Percentiles rank a stretch among this genome's conserved stretches.
These are phyloP conservation scores for Molossus alvarezi DNA, from an alignment of 2,797 vertebrate species.

Conservation along the genomic window DNA sequence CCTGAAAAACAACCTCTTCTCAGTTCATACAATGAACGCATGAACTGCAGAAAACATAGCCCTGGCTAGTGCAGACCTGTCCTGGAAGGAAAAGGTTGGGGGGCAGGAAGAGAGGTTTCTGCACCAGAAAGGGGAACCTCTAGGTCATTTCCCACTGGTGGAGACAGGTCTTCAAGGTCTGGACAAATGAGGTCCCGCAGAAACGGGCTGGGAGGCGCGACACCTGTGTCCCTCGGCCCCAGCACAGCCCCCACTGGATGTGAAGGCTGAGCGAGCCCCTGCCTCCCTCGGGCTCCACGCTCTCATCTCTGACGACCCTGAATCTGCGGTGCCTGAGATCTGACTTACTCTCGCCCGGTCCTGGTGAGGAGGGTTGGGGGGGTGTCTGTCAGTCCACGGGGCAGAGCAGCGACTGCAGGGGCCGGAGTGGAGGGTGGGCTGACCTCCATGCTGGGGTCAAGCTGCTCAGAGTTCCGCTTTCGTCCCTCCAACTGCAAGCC, in stretches of 20 bases:
- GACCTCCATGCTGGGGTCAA: neutral
- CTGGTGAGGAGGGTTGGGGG: constrained; percentile 81
- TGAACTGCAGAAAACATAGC: neutral
- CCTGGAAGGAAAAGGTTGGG: neutral
- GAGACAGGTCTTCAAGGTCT: neutral
- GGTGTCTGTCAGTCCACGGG: neutral
- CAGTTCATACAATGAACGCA: neutral
- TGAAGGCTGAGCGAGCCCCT: neutral
- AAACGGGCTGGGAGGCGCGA: neutral
- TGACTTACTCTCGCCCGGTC: constrained; percentile 88
- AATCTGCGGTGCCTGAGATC: neutral
- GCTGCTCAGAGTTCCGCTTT: neutral
- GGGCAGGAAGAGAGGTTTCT: neutral
- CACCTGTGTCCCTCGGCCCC: neutral
- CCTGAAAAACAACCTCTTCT: neutral
- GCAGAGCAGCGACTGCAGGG: constrained; percentile 80
- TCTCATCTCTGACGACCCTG: rapidly evolving
- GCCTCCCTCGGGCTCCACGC: neutral
- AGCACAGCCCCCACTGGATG: rapidly evolving
- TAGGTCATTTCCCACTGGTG: neutral
- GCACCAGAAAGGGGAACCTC: neutral
- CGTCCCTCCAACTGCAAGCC: neutral
- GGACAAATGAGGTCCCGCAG: neutral
- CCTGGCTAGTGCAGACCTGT: neutral
- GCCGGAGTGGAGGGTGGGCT: rapidly evolving